These are phyloP conservation scores for Dasysyrphus tricinctus DNA, from an alignment of 2,888 invertebrate species.

Conservation along the genomic window DNA sequence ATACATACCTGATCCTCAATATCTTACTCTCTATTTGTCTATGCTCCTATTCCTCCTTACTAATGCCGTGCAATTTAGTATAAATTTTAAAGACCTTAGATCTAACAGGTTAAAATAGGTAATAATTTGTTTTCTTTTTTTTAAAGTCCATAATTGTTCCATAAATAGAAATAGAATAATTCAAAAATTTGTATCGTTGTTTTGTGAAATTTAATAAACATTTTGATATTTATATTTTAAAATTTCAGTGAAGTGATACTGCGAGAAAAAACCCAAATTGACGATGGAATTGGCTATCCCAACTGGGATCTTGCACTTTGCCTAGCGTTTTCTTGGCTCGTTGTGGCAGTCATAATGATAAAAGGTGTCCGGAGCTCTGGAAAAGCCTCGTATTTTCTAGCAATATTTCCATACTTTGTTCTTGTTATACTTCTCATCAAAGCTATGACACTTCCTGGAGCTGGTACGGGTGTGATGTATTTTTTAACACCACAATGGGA, in stretches of 20 bases:
- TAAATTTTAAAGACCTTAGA: too few species aligned
- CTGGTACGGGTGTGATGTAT: constrained; percentile 86
- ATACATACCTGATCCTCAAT: too few species aligned
- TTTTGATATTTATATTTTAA: not conserved
- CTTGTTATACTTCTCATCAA: constrained; percentile 86
- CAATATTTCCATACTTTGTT: constrained; percentile 87
- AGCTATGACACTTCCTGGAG: constrained; percentile 86
- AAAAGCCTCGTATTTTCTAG: constrained; percentile 88
- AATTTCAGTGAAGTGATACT: constrained; percentile 84
- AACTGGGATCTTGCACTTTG: constrained; percentile 85
- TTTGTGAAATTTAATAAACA: too few species aligned
- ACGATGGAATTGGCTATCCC: constrained; percentile 85
- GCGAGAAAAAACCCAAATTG: constrained; percentile 84
- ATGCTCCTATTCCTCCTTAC: too few species aligned
- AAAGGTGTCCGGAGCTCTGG: constrained; percentile 86
- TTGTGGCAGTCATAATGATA: constrained; percentile 84
- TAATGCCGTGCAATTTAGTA: too few species aligned
- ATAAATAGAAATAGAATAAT: too few species aligned
- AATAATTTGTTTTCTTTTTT: too few species aligned
- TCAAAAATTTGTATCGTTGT: too few species aligned
- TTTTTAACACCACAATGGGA: constrained; percentile 88
- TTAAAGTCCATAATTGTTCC: too few species aligned
- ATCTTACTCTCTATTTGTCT: too few species aligned
- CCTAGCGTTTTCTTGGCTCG: constrained; percentile 85
- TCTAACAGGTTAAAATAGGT: too few species aligned